Evolutionary conservation across 2,113 vertebrate genomes (phyloP).

Genomic region (Siniperca knerii): DNA sequence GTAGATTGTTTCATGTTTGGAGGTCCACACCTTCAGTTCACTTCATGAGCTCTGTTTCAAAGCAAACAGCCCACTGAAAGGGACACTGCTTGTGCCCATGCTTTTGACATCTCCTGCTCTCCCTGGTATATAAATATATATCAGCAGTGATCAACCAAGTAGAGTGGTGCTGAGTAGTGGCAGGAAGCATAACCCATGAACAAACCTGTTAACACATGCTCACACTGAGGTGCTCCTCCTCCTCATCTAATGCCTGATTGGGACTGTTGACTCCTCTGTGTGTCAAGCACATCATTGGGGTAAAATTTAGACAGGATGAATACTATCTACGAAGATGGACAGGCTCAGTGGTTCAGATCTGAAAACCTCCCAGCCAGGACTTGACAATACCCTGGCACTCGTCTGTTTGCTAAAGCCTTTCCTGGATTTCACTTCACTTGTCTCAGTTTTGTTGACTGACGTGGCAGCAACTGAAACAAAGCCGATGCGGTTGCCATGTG

Average conservation of each 20-base stretch:
- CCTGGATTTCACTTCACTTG: not conserved
- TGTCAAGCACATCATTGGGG: not conserved
- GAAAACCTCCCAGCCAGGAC: not conserved
- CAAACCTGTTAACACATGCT: not conserved
- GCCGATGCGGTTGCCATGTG: slow-evolving; percentile 61
- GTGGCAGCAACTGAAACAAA: slow-evolving; percentile 58
- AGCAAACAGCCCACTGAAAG: not conserved
- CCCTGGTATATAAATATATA: too few relatives aligned
- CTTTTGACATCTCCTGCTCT: not conserved
- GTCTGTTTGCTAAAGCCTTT: not conserved
- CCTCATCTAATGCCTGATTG: not conserved
- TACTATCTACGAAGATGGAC: not conserved
- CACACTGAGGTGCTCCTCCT: not conserved
- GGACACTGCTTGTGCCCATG: too few relatives aligned
- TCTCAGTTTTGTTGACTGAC: slow-evolving; percentile 37
- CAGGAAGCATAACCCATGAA: not conserved
- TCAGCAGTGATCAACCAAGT: not conserved
- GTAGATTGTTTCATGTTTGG: not conserved
- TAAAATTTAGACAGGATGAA: slow-evolving; percentile 12
- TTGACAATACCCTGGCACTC: not conserved
- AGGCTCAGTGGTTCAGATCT: slow-evolving; percentile 8
- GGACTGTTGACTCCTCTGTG: not conserved
- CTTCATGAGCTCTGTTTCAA: not conserved
- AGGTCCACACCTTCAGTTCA: not conserved
- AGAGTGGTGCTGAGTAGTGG: not conserved